Evolutionary conservation across 2,888 invertebrate genomes (phyloP).

Genomic region (Gymnoscelis rufifasciata): DNA sequence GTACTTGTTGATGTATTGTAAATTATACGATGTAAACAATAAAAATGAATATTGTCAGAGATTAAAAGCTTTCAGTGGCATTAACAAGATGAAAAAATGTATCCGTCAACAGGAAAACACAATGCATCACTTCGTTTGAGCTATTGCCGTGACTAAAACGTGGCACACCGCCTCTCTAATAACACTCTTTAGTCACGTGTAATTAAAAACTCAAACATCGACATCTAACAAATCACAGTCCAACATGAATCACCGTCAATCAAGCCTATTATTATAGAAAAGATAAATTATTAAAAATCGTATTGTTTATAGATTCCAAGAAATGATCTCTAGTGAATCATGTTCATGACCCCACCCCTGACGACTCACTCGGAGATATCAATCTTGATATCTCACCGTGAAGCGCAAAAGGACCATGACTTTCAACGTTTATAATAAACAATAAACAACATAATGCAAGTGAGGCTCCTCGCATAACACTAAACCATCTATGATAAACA

Average conservation of each 20-base stretch:
- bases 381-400: conserved; percentile 62
- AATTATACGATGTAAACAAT: conserved; percentile 37
- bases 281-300: conserved; percentile 53
- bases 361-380: conserved; percentile 60
- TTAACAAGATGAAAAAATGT: conserved; percentile 24
- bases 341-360: conserved; percentile 63
- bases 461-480: conserved; percentile 46
- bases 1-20: conserved; percentile 40
- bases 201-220: conserved; percentile 76
- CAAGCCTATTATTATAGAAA: conserved; percentile 61
- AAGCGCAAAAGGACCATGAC: conserved; percentile 60
- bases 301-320: conserved; percentile 61
- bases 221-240: conserved; percentile 66
- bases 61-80: conserved; percentile 36
- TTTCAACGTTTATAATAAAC: conserved; percentile 49
- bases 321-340: conserved; percentile 61
- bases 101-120: conserved; percentile 35
- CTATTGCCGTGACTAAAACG: conserved; percentile 61
- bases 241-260: conserved; percentile 70
- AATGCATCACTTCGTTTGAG: conserved; percentile 43
- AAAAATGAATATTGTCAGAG: conserved; percentile 45
- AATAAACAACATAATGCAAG: conserved; percentile 46
- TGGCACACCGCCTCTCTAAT: conserved; percentile 64
- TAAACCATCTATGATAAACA: conserved; percentile 59
- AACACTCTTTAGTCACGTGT: conserved; percentile 69